Percentiles rank a stretch among this genome's conserved stretches.
Conservation (phyloP, 2,113 vertebrate genomes). For the Bettongia penicillata region DNA sequence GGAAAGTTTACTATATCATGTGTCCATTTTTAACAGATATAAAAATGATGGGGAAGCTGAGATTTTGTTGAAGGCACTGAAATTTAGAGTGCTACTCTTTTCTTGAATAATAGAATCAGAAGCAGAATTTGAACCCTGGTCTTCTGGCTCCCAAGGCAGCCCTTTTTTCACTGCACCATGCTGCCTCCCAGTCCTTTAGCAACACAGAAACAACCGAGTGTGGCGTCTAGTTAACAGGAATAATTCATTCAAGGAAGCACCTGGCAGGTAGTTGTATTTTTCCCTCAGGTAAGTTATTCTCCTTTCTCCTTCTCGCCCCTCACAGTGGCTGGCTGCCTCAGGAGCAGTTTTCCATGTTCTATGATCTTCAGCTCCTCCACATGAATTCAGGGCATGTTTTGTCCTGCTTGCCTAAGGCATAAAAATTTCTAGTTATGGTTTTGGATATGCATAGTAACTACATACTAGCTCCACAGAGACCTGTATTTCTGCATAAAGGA, state of each 20-base stretch:
- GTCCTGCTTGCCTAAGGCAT: background rate
- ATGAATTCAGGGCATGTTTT: background rate
- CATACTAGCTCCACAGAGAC: background rate
- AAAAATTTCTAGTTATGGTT: background rate
- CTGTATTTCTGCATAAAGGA: background rate
- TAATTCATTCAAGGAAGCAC: background rate
- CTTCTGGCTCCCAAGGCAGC: background rate
- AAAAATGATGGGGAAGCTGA: background rate
- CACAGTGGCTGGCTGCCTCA: background rate
- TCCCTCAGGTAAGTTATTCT: background rate
- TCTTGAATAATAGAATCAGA: background rate
- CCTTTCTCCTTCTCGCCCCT: background rate
- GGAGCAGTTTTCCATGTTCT: background rate
- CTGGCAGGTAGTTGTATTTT: background rate
- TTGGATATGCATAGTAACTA: background rate
- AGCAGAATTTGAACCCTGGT: background rate
- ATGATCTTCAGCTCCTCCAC: background rate
- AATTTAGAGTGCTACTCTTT: background rate
- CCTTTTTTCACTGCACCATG: background rate
- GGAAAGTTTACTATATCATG: background rate
- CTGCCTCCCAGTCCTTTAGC: background rate
- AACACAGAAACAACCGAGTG: background rate
- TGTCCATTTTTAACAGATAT: background rate
- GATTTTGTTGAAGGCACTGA: background rate
- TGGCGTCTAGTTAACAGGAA: background rate